Evolutionary conservation across 2,797 vertebrate species (phyloP).

Genomic region (Apogon hyalosoma): DNA sequence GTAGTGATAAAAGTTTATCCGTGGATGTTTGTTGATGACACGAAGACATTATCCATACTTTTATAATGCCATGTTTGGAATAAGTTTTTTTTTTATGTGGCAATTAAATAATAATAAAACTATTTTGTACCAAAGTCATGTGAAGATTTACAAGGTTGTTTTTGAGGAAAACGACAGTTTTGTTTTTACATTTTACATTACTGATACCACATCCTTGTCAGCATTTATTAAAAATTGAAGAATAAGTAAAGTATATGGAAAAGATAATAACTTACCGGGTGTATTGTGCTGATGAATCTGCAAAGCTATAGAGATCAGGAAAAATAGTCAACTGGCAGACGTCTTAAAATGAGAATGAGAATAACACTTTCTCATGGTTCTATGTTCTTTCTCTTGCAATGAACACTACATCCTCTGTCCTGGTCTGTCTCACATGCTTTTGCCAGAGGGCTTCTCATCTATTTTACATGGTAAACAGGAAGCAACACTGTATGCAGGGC

Average conservation of each 20-base stretch:
- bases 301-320: constrained; percentile 31
- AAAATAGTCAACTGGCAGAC: constrained; percentile 49
- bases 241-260: not conserved
- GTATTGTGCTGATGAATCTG: constrained; percentile 42
- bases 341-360: constrained; percentile 60
- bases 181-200: no score
- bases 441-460: constrained; percentile 74
- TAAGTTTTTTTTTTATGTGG: no score
- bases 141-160: no score
- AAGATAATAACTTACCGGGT: constrained; percentile 59
- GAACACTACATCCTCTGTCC: constrained; percentile 76
- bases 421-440: constrained; percentile 76
- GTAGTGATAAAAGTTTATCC: not conserved
- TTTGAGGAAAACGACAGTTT: no score
- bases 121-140: no score
- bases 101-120: no score
- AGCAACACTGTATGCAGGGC: constrained; percentile 53
- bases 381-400: constrained; percentile 54
- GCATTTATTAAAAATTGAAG: no score
- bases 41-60: no score
- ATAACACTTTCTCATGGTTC: constrained; percentile 69
- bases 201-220: no score
- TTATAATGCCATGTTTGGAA: no score
- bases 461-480: constrained; percentile 81
- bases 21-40: no score